Conservation (phyloP, 2,888 invertebrate genomes). For the Sacculina carcini region DNA sequence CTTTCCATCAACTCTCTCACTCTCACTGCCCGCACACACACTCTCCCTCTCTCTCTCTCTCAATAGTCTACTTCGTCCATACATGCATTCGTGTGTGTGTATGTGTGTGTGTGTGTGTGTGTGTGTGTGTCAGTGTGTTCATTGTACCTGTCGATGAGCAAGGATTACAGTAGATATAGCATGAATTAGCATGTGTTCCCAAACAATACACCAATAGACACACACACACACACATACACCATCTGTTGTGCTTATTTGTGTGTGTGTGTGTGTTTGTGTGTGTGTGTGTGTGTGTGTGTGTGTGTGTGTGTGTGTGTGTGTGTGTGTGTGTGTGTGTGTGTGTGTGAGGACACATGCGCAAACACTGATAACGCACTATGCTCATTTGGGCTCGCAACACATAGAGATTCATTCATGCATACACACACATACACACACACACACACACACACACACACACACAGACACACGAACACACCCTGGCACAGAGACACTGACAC, state of each 20-base stretch:
- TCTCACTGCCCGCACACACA: no score
- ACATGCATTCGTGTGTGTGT: no score
- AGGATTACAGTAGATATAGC: not conserved
- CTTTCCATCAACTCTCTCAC: no score
- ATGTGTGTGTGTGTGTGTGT: not conserved
- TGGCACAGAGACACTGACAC: not conserved
- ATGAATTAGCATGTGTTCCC: not conserved
- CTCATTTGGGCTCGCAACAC: not conserved
- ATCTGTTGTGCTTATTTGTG: no score
- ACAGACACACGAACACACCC: not conserved
- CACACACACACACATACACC: no score
- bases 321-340: not conserved
- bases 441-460: not conserved
- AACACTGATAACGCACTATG: not conserved
- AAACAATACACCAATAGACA: constrained; percentile 1
- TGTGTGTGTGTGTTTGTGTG: no score
- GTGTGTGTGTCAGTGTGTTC: not conserved
- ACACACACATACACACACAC: not conserved
- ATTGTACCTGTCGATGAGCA: not conserved
- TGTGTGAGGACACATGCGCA: no score
- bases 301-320: not conserved
- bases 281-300: no score
- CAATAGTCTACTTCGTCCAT: no score
- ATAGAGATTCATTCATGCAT: not conserved
- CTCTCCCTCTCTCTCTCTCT: no score